Conservation (phyloP, 2,888 invertebrate genomes). For the Xestia c-nigrum region DNA sequence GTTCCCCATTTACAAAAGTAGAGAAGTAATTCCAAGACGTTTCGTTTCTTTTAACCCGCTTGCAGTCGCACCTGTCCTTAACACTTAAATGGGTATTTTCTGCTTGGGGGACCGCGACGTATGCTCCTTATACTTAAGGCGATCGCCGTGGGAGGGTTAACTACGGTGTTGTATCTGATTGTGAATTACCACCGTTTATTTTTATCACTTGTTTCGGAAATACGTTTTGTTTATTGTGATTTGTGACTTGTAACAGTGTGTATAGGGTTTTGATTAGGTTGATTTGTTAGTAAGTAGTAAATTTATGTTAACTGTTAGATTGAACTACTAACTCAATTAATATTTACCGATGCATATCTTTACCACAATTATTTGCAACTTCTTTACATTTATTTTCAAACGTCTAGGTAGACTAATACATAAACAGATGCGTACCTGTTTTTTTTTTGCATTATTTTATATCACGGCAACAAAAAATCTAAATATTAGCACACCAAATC, state of each 20-base stretch:
- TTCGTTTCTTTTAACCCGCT: conserved; percentile 50
- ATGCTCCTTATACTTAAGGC: conserved; percentile 80
- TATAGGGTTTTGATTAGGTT: conserved; percentile 11
- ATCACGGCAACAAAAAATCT: background rate
- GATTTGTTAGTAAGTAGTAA: background rate
- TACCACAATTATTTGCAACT: too few species aligned
- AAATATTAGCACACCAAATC: conserved; percentile 49
- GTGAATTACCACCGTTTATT: conserved; percentile 57
- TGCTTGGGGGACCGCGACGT: conserved; percentile 83
- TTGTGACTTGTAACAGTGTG: background rate
- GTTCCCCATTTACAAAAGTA: accelerated
- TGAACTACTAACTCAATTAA: background rate
- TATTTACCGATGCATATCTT: too few species aligned
- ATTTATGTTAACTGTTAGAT: background rate
- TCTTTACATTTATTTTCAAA: background rate
- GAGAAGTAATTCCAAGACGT: conserved; percentile 16
- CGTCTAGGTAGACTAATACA: background rate
- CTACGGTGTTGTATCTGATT: conserved; percentile 54
- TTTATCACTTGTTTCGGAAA: conserved; percentile 51
- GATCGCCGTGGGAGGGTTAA: conserved; percentile 77
- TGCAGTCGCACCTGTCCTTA: conserved; percentile 63
- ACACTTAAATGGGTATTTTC: conserved; percentile 83
- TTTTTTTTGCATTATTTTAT: background rate
- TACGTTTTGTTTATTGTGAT: background rate
- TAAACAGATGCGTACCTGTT: background rate